Evolutionary conservation across 2,888 invertebrate species (phyloP), one percentile per base, ranked within the genome.

Genomic region (Caenorhabditis virilis): DNA sequence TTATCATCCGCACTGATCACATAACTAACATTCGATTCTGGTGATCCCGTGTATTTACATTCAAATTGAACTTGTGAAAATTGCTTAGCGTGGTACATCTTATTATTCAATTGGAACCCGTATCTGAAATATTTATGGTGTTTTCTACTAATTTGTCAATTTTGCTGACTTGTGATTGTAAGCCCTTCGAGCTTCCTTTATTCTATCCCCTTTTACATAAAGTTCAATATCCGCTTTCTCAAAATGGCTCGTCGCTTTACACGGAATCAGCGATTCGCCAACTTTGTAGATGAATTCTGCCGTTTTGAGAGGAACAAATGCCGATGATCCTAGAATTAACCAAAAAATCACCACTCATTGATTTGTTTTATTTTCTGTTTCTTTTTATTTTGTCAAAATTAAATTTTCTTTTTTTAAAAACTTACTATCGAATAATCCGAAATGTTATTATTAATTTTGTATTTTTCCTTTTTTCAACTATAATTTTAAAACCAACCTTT

Each of bases 81-180:
- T 1, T 45, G 53, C 18, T 59, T 52, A 1, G 16, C 15, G 2
- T 53, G 54, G 18, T 54, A 48, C 15, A 55, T 36, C 16, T 67
- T 65, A 13, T 45, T 48, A 23, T 50, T 62, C 7, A 71, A 33
- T 33, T 65, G 62, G 53, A 56, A 71, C 0, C 68, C 68, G 16
- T 38, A 33, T 15, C 69, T 69, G 30, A 50, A 55, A 54, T 30
- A 20, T 23, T 41, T 9, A 27, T 43, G n/a, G n/a, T n/a, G n/a
- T n/a, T n/a, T n/a, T n/a, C n/a, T 26, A 16, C 15, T 5, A 41
- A 23, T 41, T 41, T 9, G 46, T 11, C 11, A 27, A 27, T 11
- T 6, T 4, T 39, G 13, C 20, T 9, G 7, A 42, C 20, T 15
- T 20, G 23, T 42, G 42, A 5, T 23, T 23, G 15, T 42, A 42